Base-by-base conservation (phyloP, 1,140 invertebrate species). In the Sarcophaga bullata region DNA sequence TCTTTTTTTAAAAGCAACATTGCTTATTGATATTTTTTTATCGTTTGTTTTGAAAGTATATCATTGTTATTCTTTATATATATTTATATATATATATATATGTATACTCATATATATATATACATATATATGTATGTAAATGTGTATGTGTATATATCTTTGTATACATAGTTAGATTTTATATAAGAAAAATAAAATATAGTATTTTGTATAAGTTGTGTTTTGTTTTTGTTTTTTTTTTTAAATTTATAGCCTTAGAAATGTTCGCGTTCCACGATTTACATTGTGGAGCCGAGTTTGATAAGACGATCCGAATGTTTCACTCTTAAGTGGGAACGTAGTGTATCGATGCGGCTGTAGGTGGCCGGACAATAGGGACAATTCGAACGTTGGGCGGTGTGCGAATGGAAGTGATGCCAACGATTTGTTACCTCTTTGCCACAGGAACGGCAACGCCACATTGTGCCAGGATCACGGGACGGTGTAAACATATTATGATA, bases 351-450 rank as follows among this genome's bases (percentile, higher is more conserved):
- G 88, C 95, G 93, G 91, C 95, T 96, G 92, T 96, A 97, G 73
- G 95, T 95, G 85, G 95, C 95, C 83, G 94, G 93, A 91, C 95
- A 97, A 90, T 95, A 95, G 52, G 95, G 95, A 90, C 95, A 96
- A 85, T 93, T 93, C 83, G 94, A 95, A 84, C 95, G 92, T 90
- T 95, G 93, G 76, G 94, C 93, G 62, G 94, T 95, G 90, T 96
- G 95, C 84, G 94, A 95, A 91, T 96, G 95, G 91, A 93, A 95
- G 91, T 96, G 95, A 91, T 97, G 95, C 95, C 95, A 96, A 86
- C 95, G 92, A 91, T 96, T 96, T 88, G 95, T 95, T 81, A 96
- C 95, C 91, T 95, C 93, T 92, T 96, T 97, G 86, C 94, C 93
- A 91, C 95, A 97, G 19, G 93, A 93, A 85, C 94, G 94, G 91